A percentile compares a stretch with the other conserved stretches of the same genome.
These are phyloP conservation scores for Eulemur coronatus DNA, from an alignment of 2,797 vertebrate species.

Conservation along the genomic window DNA sequence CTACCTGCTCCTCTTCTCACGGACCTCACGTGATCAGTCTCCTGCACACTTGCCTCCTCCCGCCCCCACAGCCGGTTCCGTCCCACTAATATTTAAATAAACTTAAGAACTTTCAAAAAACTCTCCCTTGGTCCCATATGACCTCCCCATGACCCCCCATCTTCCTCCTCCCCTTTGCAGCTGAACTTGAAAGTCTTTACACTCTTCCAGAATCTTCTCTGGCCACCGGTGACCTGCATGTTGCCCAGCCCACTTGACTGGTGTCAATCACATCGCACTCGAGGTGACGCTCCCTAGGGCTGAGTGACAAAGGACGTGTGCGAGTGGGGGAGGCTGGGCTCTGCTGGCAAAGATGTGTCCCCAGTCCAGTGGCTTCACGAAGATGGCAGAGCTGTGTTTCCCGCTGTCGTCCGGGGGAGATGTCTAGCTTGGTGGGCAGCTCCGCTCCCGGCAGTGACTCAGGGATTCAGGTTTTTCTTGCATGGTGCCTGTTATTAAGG, in stretches of 20 bases:
- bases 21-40: fast-evolving
- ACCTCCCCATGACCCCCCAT: background rate
- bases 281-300: fast-evolving
- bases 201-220: fast-evolving
- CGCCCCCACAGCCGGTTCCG: background rate
- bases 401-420: fast-evolving
- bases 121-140: fast-evolving
- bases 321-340: background rate
- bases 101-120: background rate
- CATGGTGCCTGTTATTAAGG: background rate
- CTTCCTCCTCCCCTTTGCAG: background rate
- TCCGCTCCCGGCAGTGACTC: background rate
- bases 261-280: fast-evolving
- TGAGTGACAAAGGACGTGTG: fast-evolving
- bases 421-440: background rate
- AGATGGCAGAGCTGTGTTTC: fast-evolving
- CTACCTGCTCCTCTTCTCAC: background rate
- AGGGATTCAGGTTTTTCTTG: background rate
- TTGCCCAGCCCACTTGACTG: fast-evolving
- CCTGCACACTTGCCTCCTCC: fast-evolving
- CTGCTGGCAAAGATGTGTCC: background rate
- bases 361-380: background rate
- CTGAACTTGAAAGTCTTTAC: too few relatives aligned
- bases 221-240: fast-evolving
- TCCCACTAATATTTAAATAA: background rate